These are phyloP conservation scores for Callimorpha dominula DNA, from an alignment of 2,888 invertebrate genomes.

Conservation along the genomic window DNA sequence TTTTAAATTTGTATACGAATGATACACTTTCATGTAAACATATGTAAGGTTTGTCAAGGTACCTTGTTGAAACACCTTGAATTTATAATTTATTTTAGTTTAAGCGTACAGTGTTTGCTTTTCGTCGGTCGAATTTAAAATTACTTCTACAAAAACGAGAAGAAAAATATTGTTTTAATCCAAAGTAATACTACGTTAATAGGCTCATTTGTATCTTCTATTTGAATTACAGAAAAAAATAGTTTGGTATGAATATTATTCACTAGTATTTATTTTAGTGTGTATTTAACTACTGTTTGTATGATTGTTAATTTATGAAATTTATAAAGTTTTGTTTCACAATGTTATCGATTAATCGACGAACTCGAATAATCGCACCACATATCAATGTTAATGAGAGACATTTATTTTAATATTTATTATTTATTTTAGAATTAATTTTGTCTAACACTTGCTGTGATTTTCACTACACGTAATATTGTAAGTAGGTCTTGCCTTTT, in stretches of 20 bases:
- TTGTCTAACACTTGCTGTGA: slow-evolving; percentile 65
- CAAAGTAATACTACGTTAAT: neutral
- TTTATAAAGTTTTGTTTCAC: slow-evolving; percentile 44
- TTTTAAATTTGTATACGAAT: neutral
- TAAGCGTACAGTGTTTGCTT: neutral
- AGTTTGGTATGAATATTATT: slow-evolving; percentile 36
- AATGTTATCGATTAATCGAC: slow-evolving; percentile 41
- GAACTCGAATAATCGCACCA: slow-evolving; percentile 61
- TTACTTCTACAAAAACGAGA: slow-evolving; percentile 4
- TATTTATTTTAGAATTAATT: slow-evolving; percentile 66
- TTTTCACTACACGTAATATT: slow-evolving; percentile 59
- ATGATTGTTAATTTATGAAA: slow-evolving; percentile 47
- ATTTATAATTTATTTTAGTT: slow-evolving; percentile 3
- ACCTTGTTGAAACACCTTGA: neutral
- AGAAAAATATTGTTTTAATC: neutral
- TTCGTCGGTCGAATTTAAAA: neutral
- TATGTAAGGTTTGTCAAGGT: neutral
- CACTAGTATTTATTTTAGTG: slow-evolving; percentile 44
- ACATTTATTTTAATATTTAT: slow-evolving; percentile 61
- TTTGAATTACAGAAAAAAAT: slow-evolving; percentile 15
- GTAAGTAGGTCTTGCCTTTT: slow-evolving; percentile 73
- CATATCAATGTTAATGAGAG: slow-evolving; percentile 71
- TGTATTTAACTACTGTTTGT: slow-evolving; percentile 44
- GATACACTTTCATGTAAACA: neutral
- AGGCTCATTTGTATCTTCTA: slow-evolving; percentile 28